Conservation (phyloP, 92 coral and sea anemone species). For the Zoanthus sociatus region DNA sequence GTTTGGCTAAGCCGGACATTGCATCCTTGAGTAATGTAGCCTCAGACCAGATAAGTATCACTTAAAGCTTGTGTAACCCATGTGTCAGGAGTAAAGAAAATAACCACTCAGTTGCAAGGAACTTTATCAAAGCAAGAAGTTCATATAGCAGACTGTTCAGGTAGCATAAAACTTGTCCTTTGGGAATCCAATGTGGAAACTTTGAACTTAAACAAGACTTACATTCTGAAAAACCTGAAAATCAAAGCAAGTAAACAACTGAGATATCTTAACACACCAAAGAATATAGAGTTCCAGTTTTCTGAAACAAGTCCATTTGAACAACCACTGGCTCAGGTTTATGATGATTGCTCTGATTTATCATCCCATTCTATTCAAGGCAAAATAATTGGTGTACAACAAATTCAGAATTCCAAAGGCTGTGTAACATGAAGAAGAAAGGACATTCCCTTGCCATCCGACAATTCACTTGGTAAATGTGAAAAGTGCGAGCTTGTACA, state of each 20-base stretch:
- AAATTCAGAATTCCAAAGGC: slow-evolving; percentile 54
- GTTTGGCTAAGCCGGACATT: slow-evolving; percentile 16
- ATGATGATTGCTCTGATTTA: too few species aligned
- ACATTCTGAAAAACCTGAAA: too few species aligned
- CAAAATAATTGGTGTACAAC: slow-evolving; percentile 69
- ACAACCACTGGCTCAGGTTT: too few species aligned
- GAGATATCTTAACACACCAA: too few species aligned
- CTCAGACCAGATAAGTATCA: slow-evolving; percentile 47
- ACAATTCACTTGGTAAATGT: slow-evolving; percentile 56
- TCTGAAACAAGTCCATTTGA: too few species aligned
- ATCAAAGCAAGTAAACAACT: too few species aligned
- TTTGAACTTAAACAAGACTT: too few species aligned
- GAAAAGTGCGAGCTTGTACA: slow-evolving; percentile 54
- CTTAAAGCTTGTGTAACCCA: slow-evolving; percentile 50
- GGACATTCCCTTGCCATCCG: slow-evolving; percentile 54
- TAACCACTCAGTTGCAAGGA: slow-evolving; percentile 49
- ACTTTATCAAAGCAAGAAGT: slow-evolving; percentile 54
- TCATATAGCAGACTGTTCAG: slow-evolving; percentile 45
- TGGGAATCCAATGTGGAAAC: too few species aligned
- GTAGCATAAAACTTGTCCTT: slow-evolving; percentile 44
- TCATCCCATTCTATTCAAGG: slow-evolving; percentile 47
- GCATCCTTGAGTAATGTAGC: slow-evolving; percentile 47
- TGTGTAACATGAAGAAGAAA: slow-evolving; percentile 57
- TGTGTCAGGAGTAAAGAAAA: slow-evolving; percentile 52
- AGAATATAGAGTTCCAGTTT: too few species aligned